phyloP scores from a whole-genome alignment of 2,888 invertebrate species.

The Melanchra persicariae region DNA sequence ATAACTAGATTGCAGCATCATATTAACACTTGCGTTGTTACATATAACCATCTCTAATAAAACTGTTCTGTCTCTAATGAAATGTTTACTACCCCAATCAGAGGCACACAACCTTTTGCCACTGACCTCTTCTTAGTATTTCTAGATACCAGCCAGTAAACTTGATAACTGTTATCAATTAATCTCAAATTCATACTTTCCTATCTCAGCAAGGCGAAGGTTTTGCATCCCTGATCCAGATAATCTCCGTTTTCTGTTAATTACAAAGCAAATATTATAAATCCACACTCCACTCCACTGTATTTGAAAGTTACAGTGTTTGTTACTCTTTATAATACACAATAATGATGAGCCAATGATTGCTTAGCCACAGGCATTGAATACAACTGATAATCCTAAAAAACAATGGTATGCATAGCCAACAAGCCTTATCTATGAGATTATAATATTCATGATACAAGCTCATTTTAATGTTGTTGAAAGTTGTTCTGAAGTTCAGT shows the following conservation, averaged over 20 bases:
- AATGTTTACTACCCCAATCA: background rate
- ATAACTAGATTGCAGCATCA: slow-evolving; percentile 17
- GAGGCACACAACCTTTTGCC: slow-evolving; percentile 19
- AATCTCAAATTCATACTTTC: slow-evolving; percentile 7
- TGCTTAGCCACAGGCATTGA: slow-evolving; percentile 15
- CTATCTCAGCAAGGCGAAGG: background rate
- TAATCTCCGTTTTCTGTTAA: slow-evolving; percentile 9
- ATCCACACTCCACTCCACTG: slow-evolving; percentile 34
- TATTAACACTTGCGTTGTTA: slow-evolving; percentile 15
- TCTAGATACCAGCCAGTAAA: background rate
- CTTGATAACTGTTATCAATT: background rate
- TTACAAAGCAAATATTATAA: slow-evolving; percentile 15
- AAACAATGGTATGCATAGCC: slow-evolving; percentile 31
- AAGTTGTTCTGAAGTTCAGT: slow-evolving; percentile 56
- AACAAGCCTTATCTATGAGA: slow-evolving; percentile 41
- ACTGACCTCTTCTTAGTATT: background rate
- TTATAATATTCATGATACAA: slow-evolving; percentile 42
- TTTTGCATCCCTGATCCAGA: background rate
- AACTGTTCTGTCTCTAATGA: slow-evolving; percentile 2
- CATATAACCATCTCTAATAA: background rate
- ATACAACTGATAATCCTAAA: slow-evolving; percentile 17
- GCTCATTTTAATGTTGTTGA: slow-evolving; percentile 45
- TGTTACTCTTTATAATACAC: slow-evolving; percentile 6
- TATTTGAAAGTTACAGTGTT: slow-evolving; percentile 2
- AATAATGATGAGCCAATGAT: slow-evolving; percentile 10